Conservation (phyloP, 2,113 vertebrate species). For the Paradoxurus hermaphroditus region DNA sequence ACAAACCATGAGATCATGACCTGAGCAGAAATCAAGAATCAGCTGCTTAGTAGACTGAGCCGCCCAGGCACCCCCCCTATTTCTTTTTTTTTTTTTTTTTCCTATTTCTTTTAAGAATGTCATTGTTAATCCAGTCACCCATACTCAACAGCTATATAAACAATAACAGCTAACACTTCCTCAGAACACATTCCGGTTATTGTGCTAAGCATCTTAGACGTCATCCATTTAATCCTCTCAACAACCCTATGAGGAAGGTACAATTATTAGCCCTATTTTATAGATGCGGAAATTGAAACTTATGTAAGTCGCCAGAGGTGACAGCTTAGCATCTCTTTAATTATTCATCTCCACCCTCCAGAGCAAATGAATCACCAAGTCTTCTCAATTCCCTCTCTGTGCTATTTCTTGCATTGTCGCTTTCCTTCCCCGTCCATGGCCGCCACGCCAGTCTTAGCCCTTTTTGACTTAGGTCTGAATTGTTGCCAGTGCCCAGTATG, state of each 20-base stretch:
- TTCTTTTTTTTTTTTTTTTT: constrained; percentile 21
- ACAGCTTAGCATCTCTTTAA: constrained; percentile 8
- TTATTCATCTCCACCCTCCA: background rate
- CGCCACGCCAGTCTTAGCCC: background rate
- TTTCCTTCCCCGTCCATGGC: background rate
- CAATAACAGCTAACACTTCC: background rate
- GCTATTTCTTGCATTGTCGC: background rate
- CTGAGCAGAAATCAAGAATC: too few relatives aligned
- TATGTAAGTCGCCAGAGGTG: background rate
- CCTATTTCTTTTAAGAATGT: constrained; percentile 1
- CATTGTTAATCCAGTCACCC: background rate
- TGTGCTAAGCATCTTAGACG: background rate
- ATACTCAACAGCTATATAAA: background rate
- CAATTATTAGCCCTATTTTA: constrained; percentile 13
- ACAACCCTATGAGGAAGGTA: background rate
- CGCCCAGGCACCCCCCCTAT: background rate
- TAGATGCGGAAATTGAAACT: constrained; percentile 32
- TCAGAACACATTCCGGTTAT: constrained; percentile 13
- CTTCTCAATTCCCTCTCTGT: background rate
- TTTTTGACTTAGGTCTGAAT: background rate
- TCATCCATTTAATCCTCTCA: constrained; percentile 25
- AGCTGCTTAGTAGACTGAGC: too few relatives aligned
- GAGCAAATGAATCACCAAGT: constrained; percentile 2
- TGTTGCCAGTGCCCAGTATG: background rate
- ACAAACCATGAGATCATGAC: too few relatives aligned